A percentile compares a stretch with the other conserved stretches of the same genome.
phyloP scores from a whole-genome alignment of 2,797 vertebrate species.

The Eulemur mongoz region DNA sequence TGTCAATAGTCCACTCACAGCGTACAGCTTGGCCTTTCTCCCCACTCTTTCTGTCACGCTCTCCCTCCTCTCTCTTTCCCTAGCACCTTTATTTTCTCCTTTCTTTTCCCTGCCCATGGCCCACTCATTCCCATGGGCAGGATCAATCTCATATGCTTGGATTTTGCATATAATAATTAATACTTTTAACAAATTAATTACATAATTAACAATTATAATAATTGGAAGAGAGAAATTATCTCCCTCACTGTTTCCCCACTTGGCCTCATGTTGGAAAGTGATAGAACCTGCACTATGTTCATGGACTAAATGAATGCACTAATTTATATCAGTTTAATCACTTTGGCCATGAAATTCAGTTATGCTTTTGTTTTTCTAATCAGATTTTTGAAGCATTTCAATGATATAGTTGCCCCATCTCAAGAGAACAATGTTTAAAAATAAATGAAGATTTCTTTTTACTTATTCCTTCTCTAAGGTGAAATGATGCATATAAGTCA shows the following conservation, averaged over 20 bases:
- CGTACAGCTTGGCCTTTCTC: neutral
- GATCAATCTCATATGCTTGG: neutral
- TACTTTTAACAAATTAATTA: neutral
- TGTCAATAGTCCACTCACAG: neutral
- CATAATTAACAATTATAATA: neutral
- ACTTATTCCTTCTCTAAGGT: conserved; percentile 21
- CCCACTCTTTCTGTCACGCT: neutral
- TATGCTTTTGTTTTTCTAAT: neutral
- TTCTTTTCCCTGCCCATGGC: neutral
- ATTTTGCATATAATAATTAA: neutral
- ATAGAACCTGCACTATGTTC: neutral
- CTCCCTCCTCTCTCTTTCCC: neutral
- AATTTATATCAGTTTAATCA: neutral
- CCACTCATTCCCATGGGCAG: neutral
- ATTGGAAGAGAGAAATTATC: neutral
- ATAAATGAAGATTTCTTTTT: conserved; percentile 23
- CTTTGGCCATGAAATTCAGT: neutral
- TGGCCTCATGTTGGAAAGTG: neutral
- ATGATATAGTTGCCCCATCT: neutral
- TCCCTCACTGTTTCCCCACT: neutral
- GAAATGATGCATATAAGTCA: conserved; percentile 6
- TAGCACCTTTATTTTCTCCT: neutral
- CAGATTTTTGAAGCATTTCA: neutral
- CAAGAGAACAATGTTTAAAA: neutral
- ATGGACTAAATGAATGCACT: neutral